Evolutionary conservation across 2,888 invertebrate species (phyloP), one percentile per base, ranked within the genome.

Genomic region (Limnephilus lunatus): DNA sequence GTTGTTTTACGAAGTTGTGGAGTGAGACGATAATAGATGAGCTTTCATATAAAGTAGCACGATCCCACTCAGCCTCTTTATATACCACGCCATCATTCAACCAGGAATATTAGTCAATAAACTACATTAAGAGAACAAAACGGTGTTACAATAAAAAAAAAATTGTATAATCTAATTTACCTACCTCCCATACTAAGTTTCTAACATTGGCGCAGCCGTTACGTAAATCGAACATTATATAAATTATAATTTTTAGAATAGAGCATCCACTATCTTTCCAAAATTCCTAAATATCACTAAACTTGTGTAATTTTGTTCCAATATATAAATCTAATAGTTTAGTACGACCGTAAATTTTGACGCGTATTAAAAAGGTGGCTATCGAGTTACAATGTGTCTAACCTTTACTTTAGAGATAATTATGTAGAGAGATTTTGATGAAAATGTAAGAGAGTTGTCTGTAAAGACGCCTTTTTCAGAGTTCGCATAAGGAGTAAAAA

Each of bases 321-420:
- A 44, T 30, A 86, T 86, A 86, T 86, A 86, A 86, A 86, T 86
- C 48, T 44, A 39, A 14, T 48, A 35, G 86, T 85, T 92, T 87
- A 92, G 82, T 90, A 83, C 87, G 85, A 81, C 68, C 90, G 85
- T 92, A 90, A 90, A 85, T 86, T 85, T 90, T 35, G n/a, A 83
- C 83, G 83, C 83, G 2, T 32, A 35, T 31, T 35, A 25, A 30
- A 83, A 83, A 31, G 19, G 35, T 35, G 31, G 7, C 19, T 68
- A 68, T 68, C 25, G 68, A 68, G n/a, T n/a, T 68, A 9, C 25
- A 68, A 9, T 25, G 68, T n/a, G n/a, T n/a, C 25, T 25, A 5
- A 68, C n/a, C 25, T 19, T 25, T 9, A 44, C 44, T 5, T 44
- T 12, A 12, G n/a, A 25, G 25, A 68, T 68, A 68, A 68, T 68